Evolutionary conservation across 2,113 vertebrate species (phyloP).

Genomic region (Paraplagusia blochii): DNA sequence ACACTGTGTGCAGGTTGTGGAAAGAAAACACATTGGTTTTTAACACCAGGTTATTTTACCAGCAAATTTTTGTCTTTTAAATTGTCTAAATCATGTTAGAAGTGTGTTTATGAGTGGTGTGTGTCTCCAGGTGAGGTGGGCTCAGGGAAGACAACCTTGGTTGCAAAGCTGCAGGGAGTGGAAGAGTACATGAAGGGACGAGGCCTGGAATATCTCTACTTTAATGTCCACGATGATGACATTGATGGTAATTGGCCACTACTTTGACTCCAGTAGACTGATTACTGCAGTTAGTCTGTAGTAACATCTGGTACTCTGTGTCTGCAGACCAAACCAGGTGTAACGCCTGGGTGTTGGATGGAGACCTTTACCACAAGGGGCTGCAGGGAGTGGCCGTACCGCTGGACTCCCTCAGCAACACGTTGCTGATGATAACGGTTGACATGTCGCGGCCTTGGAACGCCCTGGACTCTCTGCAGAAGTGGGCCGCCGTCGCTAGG

Average conservation of each 20-base stretch:
- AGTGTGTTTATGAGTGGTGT: slow-evolving; percentile 9
- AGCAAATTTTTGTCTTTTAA: no score
- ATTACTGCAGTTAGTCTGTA: background rate
- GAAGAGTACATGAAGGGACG: slow-evolving; percentile 98
- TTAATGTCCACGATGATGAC: slow-evolving; percentile 96
- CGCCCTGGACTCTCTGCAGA: slow-evolving; percentile 94
- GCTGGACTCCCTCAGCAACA: slow-evolving; percentile 83
- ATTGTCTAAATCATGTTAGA: no score
- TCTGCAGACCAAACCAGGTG: slow-evolving; percentile 90
- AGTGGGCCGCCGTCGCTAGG: slow-evolving; percentile 93
- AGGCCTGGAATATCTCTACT: slow-evolving; percentile 96
- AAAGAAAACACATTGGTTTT: no score
- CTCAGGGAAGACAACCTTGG: slow-evolving; percentile 95
- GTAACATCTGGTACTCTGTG: slow-evolving; percentile 1
- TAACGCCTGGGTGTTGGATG: slow-evolving; percentile 96
- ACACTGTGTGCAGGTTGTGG: no score
- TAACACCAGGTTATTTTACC: no score
- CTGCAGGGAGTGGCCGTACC: slow-evolving; percentile 93
- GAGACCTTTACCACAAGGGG: slow-evolving; percentile 96
- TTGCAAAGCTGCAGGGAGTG: slow-evolving; percentile 92
- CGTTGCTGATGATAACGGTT: slow-evolving; percentile 85
- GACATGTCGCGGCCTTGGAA: slow-evolving; percentile 98
- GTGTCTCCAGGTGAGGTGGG: slow-evolving; percentile 89
- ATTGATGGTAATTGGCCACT: slow-evolving; percentile 84
- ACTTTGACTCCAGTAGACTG: background rate